Base-by-base conservation (phyloP, 2,113 vertebrate genomes). In the Asarcornis scutulata region DNA sequence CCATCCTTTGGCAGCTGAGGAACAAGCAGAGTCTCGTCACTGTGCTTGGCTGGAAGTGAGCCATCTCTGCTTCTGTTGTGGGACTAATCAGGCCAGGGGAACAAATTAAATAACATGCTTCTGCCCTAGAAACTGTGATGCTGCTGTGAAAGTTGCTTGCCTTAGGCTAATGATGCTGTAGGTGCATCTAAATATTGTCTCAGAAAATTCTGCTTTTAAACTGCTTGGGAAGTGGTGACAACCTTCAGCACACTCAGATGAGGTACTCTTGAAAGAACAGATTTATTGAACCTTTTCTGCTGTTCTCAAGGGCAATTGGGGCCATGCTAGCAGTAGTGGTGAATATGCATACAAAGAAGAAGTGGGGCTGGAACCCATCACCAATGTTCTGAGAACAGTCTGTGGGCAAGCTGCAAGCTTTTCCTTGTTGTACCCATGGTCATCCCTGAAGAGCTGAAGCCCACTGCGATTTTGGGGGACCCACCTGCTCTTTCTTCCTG, bases 201-300 rank as follows among this genome's bases (percentile, higher is more conserved):
- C 46, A 50, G 77, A 95, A 89, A 91, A 89, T 48, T 40, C 0
- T 3, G 11, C 55, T 76, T 86, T 48, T 80, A 66, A 93, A 73
- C 23, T 73, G 56, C 26, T 94, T 58, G 80, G 75, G 50, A 89
- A 66, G 13, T 16, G 6, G 15, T 91, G 48, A 34, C 44, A 80
- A 44, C 34, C 59, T 25, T 13, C 0, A 2, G 20, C 53, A 25
- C 67, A 40, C 36, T 86, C 59, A 77, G 46, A 22, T 11, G 42
- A 71, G 0, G 1, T 22, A 18, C 6, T 56, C 21, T 89, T 53
- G 31, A 48, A 82, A 23, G 40, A 81, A 36, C 52, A 50, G 48
- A 66, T 9, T 77, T 74, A 42, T 2, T 23, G 31, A 29, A 53
- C 26, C 6, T 44, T 82, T 76, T 59, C 29, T 52, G 25, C 46